Evolutionary conservation across 1,140 invertebrate genomes (phyloP).

Genomic region (Ylistrum balloti): DNA sequence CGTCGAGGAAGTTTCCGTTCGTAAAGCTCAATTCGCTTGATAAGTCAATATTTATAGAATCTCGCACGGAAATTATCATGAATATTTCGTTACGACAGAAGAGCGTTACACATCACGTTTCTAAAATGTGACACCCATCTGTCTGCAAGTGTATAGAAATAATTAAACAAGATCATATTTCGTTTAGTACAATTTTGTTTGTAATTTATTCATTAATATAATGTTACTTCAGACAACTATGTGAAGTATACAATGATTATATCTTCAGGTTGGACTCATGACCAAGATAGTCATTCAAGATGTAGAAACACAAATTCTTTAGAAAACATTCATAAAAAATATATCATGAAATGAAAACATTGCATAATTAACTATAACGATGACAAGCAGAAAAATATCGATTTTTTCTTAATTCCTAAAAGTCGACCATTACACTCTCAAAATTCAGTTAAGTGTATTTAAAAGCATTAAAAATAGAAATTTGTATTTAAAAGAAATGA

Average conservation of each 20-base stretch:
- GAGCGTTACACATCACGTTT: too few relatives aligned
- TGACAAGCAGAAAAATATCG: constrained; percentile 32
- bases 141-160: neutral
- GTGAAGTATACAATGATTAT: neutral
- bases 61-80: too few relatives aligned
- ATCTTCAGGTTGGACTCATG: neutral
- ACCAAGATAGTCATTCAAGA: neutral
- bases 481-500: neutral
- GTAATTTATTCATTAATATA: constrained; percentile 14
- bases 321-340: constrained; percentile 35
- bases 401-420: neutral
- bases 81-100: too few relatives aligned
- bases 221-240: neutral
- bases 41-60: too few relatives aligned
- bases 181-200: neutral
- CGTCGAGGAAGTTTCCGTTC: too few relatives aligned
- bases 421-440: neutral
- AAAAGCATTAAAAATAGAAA: constrained; percentile 36
- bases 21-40: too few relatives aligned
- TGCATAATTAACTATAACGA: constrained; percentile 13
- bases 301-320: neutral
- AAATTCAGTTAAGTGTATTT: neutral
- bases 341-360: constrained; percentile 35
- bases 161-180: neutral
- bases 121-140: too few relatives aligned